Percentiles rank a stretch among this genome's conserved stretches.
Conservation (phyloP, 2,797 vertebrate genomes). For the Gymnopithys bicolor region DNA sequence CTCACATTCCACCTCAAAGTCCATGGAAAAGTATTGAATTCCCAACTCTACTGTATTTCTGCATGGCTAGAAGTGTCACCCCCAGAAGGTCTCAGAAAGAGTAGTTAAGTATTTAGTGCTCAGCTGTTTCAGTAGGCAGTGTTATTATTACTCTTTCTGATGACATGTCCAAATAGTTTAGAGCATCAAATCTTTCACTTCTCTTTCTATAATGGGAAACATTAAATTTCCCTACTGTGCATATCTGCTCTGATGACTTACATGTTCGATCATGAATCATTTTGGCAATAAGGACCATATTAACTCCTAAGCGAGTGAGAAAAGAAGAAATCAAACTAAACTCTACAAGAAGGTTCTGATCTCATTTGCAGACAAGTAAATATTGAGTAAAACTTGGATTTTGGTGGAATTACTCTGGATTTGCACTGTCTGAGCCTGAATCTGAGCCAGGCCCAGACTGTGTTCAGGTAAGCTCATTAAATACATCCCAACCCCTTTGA, state of each 20-base stretch:
- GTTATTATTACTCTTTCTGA: background rate
- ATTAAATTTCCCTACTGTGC: background rate
- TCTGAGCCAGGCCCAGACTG: background rate
- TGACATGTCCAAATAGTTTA: background rate
- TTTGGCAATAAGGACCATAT: background rate
- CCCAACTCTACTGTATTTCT: background rate
- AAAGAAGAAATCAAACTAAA: background rate
- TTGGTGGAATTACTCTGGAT: constrained; percentile 29
- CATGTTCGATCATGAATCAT: fast-evolving
- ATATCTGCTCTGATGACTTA: background rate
- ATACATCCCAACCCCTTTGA: background rate
- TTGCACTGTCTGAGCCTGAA: constrained; percentile 14
- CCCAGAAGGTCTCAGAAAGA: background rate
- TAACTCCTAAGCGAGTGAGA: background rate
- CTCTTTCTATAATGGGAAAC: background rate
- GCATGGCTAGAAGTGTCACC: background rate
- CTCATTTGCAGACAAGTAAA: constrained; percentile 19
- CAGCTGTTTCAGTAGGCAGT: background rate
- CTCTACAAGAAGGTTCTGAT: background rate
- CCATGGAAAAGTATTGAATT: background rate
- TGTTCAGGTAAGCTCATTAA: constrained; percentile 43
- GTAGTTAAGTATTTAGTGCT: fast-evolving
- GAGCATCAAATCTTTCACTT: background rate
- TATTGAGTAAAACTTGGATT: constrained; percentile 25
- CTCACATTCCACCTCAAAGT: background rate